phyloP scores from a whole-genome alignment of 2,797 vertebrate genomes.

The Chiroxiphia lanceolata region DNA sequence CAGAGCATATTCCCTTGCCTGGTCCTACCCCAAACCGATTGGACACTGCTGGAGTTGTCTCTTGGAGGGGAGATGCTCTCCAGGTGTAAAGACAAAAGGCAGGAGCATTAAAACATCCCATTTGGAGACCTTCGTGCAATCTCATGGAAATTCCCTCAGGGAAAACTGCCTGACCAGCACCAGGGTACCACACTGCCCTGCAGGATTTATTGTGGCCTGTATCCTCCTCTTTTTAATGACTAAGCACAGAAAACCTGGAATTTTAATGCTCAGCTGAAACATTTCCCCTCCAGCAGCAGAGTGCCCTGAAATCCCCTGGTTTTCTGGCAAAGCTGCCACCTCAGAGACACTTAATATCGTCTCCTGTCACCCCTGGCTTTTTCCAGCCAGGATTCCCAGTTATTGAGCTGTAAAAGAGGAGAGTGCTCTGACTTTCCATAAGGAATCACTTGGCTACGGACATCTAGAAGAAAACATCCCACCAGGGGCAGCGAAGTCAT shows the following conservation, averaged over 20 bases:
- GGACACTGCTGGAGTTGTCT: background rate
- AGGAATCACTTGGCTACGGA: rapidly evolving
- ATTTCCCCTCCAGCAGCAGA: background rate
- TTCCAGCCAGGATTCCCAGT: background rate
- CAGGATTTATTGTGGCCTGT: background rate
- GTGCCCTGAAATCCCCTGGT: background rate
- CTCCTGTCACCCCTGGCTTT: background rate
- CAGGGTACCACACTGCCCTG: rapidly evolving
- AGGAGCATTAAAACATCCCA: background rate
- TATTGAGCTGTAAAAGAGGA: background rate
- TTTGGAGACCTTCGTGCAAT: background rate
- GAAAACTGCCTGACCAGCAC: background rate
- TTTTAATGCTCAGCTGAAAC: background rate
- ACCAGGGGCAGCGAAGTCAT: background rate
- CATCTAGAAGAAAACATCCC: background rate
- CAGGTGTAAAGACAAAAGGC: background rate
- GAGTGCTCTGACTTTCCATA: rapidly evolving
- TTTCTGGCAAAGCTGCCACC: background rate
- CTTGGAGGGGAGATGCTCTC: background rate
- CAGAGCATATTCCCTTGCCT: background rate
- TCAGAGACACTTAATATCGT: background rate
- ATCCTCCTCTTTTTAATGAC: background rate
- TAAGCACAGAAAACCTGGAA: background rate
- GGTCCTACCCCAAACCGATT: background rate
- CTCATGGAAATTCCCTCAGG: background rate